Conservation (phyloP, 1,140 invertebrate genomes). For the Drosophila teissieri region DNA sequence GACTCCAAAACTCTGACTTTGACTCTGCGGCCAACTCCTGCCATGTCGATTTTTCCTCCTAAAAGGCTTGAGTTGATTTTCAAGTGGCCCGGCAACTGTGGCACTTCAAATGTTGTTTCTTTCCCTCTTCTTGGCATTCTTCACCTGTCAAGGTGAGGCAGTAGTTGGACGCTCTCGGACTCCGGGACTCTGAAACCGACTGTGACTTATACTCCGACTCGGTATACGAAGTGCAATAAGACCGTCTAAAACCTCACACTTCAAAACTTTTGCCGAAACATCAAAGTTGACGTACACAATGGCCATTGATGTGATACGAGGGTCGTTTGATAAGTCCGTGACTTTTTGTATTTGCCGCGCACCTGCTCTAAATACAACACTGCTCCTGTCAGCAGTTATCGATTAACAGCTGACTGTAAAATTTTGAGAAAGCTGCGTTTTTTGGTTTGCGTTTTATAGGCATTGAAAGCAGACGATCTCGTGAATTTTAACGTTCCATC, state of each 20-base stretch:
- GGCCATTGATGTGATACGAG: constrained; percentile 83
- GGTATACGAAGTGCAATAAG: constrained; percentile 72
- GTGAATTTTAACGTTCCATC: too few species aligned
- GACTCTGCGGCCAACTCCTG: constrained; percentile 50
- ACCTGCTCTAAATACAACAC: too few species aligned
- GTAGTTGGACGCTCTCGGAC: constrained; percentile 44
- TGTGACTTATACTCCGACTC: constrained; percentile 11
- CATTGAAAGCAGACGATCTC: too few species aligned
- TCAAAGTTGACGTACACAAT: constrained; percentile 83
- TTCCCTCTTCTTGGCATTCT: constrained; percentile 72
- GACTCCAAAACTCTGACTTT: constrained; percentile 17
- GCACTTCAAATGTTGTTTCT: constrained; percentile 54
- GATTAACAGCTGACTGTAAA: too few species aligned
- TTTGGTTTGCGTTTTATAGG: too few species aligned
- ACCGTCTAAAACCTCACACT: constrained; percentile 83
- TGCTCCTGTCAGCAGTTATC: too few species aligned
- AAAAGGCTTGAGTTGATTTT: constrained; percentile 79
- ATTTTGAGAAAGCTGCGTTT: too few species aligned
- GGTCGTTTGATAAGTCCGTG: too few species aligned
- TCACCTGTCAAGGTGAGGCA: constrained; percentile 75
- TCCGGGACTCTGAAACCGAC: constrained; percentile 23
- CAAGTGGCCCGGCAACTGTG: constrained; percentile 70
- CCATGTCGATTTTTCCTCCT: constrained; percentile 77
- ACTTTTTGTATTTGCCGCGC: too few species aligned
- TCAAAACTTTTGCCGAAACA: constrained; percentile 83